phyloP scores from a whole-genome alignment of 2,797 vertebrate genomes.

The Malurus leucopterus region DNA sequence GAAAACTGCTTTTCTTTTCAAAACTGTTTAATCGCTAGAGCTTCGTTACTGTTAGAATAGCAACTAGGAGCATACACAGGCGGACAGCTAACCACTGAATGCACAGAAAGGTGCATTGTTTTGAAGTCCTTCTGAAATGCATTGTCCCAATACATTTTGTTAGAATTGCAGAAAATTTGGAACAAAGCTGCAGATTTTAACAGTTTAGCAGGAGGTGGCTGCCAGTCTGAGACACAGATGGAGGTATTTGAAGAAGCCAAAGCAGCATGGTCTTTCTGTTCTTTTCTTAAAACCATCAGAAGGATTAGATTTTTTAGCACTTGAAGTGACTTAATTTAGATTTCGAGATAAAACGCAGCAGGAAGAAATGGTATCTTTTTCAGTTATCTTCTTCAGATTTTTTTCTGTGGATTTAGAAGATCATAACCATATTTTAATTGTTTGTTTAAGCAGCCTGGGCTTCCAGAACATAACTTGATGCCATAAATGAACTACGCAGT shows the following conservation, averaged over 20 bases:
- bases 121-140: not conserved
- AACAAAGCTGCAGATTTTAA: slow-evolving; percentile 9
- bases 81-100: not conserved
- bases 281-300: slow-evolving; percentile 10
- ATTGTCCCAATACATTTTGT: not conserved
- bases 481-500: not conserved
- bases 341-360: not conserved
- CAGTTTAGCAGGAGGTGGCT: slow-evolving; percentile 1
- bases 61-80: not conserved
- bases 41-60: not conserved
- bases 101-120: not conserved
- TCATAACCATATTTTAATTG: not conserved
- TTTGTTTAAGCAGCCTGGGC: not conserved
- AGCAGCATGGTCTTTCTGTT: slow-evolving; percentile 27
- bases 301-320: slow-evolving; percentile 25
- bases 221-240: slow-evolving; percentile 23
- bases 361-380: not conserved
- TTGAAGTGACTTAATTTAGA: slow-evolving; percentile 5
- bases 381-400: not conserved
- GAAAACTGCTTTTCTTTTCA: not conserved
- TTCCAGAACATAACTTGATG: not conserved
- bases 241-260: slow-evolving; percentile 19
- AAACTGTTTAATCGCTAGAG: not conserved
- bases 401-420: not conserved
- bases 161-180: not conserved